Evolutionary conservation across 2,797 vertebrate species (phyloP).

Genomic region (Gymnothorax javanicus): DNA sequence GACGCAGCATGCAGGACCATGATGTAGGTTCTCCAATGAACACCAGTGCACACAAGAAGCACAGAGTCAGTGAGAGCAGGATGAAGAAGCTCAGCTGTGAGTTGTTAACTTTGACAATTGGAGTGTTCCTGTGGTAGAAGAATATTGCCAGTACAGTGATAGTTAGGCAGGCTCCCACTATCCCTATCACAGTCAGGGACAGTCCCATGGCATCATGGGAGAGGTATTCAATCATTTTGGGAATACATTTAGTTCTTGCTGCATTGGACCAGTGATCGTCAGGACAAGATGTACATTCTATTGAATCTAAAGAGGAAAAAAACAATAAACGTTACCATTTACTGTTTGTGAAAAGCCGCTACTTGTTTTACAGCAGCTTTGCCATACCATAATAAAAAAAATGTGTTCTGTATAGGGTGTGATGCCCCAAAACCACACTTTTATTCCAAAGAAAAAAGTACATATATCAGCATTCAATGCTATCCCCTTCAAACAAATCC

Average conservation of each 20-base stretch:
- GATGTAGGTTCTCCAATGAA: too few relatives aligned
- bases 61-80: constrained; percentile 47
- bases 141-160: constrained; percentile 46
- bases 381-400: too few relatives aligned
- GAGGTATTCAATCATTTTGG: constrained; percentile 24
- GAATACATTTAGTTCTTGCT: constrained; percentile 49
- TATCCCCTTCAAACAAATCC: too few relatives aligned
- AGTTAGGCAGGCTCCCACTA: constrained; percentile 24
- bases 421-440: too few relatives aligned
- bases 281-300: constrained; percentile 54
- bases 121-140: constrained; percentile 46
- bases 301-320: constrained; percentile 44
- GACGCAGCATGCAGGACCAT: too few relatives aligned
- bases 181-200: too few relatives aligned
- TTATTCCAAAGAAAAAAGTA: too few relatives aligned
- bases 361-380: too few relatives aligned
- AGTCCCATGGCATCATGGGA: too few relatives aligned
- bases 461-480: too few relatives aligned
- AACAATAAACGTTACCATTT: not conserved
- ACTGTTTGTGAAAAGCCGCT: not conserved
- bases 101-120: constrained; percentile 55
- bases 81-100: constrained; percentile 57
- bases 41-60: too few relatives aligned
- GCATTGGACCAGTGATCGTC: constrained; percentile 53
- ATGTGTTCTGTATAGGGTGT: too few relatives aligned